Evolutionary conservation across 2,888 invertebrate genomes (phyloP), one percentile per base, ranked within the genome.

Genomic region (Eupithecia subumbrata): DNA sequence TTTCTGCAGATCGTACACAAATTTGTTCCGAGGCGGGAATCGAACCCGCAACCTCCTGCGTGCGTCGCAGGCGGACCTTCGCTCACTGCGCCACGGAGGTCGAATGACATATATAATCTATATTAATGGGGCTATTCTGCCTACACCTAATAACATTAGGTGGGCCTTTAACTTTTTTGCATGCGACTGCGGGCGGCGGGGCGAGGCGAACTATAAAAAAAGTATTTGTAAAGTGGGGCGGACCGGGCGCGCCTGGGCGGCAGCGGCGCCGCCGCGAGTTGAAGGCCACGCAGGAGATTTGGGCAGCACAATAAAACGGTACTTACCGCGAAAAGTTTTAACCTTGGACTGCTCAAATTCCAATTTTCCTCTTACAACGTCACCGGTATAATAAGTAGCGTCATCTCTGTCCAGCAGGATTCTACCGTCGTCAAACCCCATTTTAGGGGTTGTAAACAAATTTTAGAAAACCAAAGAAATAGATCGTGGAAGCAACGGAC

Each of bases 251-350:
- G 30, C 63, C 56, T 12, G 22, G 2, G 30, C 16, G 63, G 63
- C 63, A 30, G 8, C 16, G 37, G 34, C 66, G 18, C n/a, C 9
- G 11, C 5, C 40, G 7, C 4, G 25, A 43, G 40, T 25, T 68
- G 22, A 45, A 68, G 68, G 66, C n/a, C 66, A 40, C 66, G 18
- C 18, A 40, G 18, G 9, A 67, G 34, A 64, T 64, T 67, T 60
- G 30, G 37, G n/a, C 64, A 66, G 68, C 34, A 66, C 68, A 64
- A 34, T 34, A 64, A 64, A 64, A 18, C 12, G 30, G 11, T 37
- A 85, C 90, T 86, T 82, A 94, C 94, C 93, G 79, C 94, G 88
- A 85, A 93, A 91, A 78, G 84, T 89, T 85, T 93, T 92, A n/a
- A 83, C 83, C 78, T 91, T 89, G 34, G 85, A 84, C 76, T 90